Evolutionary conservation across 2,888 invertebrate genomes (phyloP).

Genomic region (Andrena chrysosceles): DNA sequence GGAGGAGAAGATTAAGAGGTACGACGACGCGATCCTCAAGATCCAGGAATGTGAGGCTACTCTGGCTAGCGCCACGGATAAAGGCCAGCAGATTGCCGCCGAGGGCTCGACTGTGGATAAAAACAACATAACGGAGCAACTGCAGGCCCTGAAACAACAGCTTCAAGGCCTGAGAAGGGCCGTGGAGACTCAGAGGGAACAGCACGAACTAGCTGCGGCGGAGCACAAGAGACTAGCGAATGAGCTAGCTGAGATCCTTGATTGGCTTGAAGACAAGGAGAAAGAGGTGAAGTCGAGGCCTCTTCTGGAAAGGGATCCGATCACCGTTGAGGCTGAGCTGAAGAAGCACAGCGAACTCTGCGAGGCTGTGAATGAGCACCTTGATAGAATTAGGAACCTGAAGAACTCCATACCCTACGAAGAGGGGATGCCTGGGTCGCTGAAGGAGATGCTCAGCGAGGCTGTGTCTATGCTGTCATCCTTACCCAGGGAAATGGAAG

Average conservation of each 20-base stretch:
- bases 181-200: slow-evolving; percentile 94
- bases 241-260: slow-evolving; percentile 93
- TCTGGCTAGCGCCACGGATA: slow-evolving; percentile 94
- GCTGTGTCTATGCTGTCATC: slow-evolving; percentile 92
- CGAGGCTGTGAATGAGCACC: slow-evolving; percentile 89
- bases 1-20: slow-evolving; percentile 94
- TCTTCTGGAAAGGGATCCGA: slow-evolving; percentile 91
- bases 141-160: slow-evolving; percentile 95
- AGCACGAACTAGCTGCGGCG: slow-evolving; percentile 94
- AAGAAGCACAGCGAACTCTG: slow-evolving; percentile 90
- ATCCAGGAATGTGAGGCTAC: slow-evolving; percentile 96
- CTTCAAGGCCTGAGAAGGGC: slow-evolving; percentile 91
- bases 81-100: slow-evolving; percentile 96
- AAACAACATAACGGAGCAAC: slow-evolving; percentile 94
- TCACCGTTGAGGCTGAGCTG: slow-evolving; percentile 93
- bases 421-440: slow-evolving; percentile 91
- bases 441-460: slow-evolving; percentile 94
- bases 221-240: slow-evolving; percentile 94
- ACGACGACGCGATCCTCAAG: slow-evolving; percentile 93
- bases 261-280: slow-evolving; percentile 94
- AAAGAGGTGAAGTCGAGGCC: slow-evolving; percentile 93
- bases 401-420: slow-evolving; percentile 91
- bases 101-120: slow-evolving; percentile 95
- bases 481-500: slow-evolving; percentile 92
- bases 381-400: slow-evolving; percentile 90